These are phyloP conservation scores for Sardina pilchardus DNA, from an alignment of 2,113 vertebrate genomes.

Conservation along the genomic window DNA sequence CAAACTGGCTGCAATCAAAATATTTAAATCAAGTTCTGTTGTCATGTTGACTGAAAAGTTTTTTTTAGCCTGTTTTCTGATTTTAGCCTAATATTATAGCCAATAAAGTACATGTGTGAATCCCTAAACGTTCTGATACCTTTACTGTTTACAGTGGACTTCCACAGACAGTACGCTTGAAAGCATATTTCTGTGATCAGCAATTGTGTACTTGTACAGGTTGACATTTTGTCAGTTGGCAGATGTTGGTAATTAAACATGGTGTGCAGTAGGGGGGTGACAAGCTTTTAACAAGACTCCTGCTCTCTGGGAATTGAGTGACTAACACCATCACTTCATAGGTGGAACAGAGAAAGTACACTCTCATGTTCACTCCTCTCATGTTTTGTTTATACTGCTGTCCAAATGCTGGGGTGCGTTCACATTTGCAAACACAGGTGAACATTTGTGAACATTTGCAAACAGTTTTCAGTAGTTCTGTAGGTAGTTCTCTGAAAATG, in stretches of 20 bases:
- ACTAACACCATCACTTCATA: neutral
- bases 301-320: neutral
- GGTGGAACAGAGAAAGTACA: neutral
- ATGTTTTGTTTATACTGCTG: neutral
- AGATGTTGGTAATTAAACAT: slow-evolving; percentile 4
- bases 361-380: neutral
- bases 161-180: neutral
- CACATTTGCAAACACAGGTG: too few relatives aligned
- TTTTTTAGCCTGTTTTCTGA: neutral
- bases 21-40: neutral
- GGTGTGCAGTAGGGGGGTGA: neutral
- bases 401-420: neutral
- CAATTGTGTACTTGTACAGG: neutral
- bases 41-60: neutral
- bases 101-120: too few relatives aligned
- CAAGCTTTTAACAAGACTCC: neutral
- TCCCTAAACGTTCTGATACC: neutral
- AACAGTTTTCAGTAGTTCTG: too few relatives aligned
- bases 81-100: too few relatives aligned
- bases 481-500: too few relatives aligned
- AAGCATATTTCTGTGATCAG: neutral
- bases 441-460: too few relatives aligned
- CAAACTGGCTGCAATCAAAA: neutral
- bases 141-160: neutral
- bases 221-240: neutral